phyloP scores from a whole-genome alignment of 2,797 vertebrate genomes.

The Allochrocebus solatus region DNA sequence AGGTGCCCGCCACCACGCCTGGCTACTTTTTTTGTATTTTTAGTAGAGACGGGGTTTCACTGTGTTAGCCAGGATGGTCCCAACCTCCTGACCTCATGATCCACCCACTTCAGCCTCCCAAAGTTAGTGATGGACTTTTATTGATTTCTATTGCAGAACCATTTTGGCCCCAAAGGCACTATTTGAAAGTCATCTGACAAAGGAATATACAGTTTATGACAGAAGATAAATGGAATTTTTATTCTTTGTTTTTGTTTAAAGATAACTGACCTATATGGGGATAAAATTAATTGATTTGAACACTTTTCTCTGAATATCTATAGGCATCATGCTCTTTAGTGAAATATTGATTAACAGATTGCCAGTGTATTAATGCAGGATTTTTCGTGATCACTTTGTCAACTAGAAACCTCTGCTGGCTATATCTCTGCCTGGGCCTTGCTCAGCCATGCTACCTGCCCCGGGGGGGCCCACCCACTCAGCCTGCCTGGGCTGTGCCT shows the following conservation, averaged over 20 bases:
- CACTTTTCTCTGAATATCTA: neutral
- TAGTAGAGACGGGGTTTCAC: too few relatives aligned
- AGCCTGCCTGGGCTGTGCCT: too few relatives aligned
- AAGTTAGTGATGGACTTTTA: neutral
- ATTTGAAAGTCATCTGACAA: neutral
- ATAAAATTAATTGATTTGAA: constrained; percentile 3
- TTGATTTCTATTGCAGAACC: neutral
- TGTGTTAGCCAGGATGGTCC: too few relatives aligned
- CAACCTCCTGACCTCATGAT: too few relatives aligned
- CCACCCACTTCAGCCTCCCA: too few relatives aligned
- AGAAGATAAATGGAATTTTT: neutral
- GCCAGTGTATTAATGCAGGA: neutral
- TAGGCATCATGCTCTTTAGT: neutral
- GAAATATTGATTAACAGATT: neutral
- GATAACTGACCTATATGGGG: neutral
- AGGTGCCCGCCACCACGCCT: too few relatives aligned
- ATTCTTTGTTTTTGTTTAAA: neutral
- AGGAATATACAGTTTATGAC: neutral
- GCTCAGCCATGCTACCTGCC: neutral
- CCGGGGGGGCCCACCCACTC: too few relatives aligned
- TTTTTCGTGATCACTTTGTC: neutral
- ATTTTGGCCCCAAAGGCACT: neutral
- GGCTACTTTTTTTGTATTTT: too few relatives aligned
- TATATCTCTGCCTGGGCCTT: neutral
- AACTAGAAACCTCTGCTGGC: neutral